phyloP scores from a whole-genome alignment of 2,113 vertebrate species.

The Otolemur garnettii region DNA sequence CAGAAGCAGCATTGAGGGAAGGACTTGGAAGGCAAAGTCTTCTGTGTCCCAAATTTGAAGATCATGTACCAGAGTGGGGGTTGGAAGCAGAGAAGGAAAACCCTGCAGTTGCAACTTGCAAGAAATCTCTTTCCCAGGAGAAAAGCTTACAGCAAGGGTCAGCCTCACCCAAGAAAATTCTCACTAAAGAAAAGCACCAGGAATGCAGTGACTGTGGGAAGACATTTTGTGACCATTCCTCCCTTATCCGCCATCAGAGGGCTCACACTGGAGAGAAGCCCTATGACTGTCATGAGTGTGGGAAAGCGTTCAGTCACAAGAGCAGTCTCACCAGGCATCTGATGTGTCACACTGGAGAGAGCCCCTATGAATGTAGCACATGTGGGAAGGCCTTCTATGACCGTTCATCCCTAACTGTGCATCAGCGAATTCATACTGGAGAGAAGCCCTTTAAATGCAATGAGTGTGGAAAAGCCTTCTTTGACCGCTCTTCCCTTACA shows the following conservation, averaged over 20 bases:
- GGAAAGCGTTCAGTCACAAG: conserved; percentile 82
- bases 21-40: neutral
- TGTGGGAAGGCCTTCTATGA: conserved; percentile 85
- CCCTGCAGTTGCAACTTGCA: neutral
- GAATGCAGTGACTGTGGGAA: conserved; percentile 78
- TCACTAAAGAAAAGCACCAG: conserved; percentile 65
- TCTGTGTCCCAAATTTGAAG: conserved; percentile 29
- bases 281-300: conserved; percentile 74
- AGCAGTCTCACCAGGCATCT: conserved; percentile 84
- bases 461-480: conserved; percentile 80
- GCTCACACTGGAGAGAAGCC: conserved; percentile 82
- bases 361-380: conserved; percentile 71
- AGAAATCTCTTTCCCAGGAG: conserved; percentile 15
- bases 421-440: conserved; percentile 84
- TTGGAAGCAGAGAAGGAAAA: conserved; percentile 43
- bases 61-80: neutral
- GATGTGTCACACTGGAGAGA: conserved; percentile 82
- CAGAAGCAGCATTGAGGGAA: neutral
- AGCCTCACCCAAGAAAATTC: conserved; percentile 40
- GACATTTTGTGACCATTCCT: conserved; percentile 77
- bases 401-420: conserved; percentile 81
- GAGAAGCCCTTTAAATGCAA: conserved; percentile 83
- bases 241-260: conserved; percentile 78
- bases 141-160: neutral
- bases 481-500: conserved; percentile 81